These are phyloP conservation scores for Austrolebias charrua DNA, from an alignment of 2,797 vertebrate species.

Conservation along the genomic window DNA sequence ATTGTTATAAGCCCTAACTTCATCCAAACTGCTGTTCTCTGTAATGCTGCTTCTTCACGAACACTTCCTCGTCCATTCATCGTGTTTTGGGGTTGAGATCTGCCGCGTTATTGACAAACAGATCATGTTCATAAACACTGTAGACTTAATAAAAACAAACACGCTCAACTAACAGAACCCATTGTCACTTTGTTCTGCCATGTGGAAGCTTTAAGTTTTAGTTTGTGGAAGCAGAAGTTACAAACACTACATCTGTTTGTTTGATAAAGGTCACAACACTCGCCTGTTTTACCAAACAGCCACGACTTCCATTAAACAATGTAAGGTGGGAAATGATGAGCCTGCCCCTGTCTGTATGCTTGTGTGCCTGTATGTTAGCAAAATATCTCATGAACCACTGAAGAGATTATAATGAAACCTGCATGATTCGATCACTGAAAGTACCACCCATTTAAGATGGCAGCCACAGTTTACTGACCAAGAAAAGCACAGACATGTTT, in stretches of 20 bases:
- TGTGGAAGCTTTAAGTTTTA: not conserved
- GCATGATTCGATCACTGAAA: no score
- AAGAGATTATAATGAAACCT: no score
- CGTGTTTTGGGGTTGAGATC: slow-evolving; percentile 1
- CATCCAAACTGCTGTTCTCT: slow-evolving; percentile 36
- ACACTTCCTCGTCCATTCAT: not conserved
- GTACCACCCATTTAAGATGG: no score
- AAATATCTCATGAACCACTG: no score
- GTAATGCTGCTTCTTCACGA: slow-evolving; percentile 18
- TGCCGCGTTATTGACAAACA: not conserved
- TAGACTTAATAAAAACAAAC: not conserved
- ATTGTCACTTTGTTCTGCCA: not conserved
- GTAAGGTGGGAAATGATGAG: no score
- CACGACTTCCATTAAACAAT: not conserved
- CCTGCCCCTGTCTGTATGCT: no score
- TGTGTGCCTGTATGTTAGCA: no score
- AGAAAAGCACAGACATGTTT: no score
- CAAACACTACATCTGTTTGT: not conserved
- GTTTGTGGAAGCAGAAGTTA: not conserved
- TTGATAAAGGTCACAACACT: not conserved
- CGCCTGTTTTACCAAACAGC: not conserved
- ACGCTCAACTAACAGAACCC: not conserved
- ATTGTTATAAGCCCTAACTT: slow-evolving; percentile 21
- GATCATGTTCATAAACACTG: not conserved
- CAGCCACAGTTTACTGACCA: no score